Evolutionary conservation across 2,113 vertebrate genomes (phyloP), one percentile per base, ranked within the genome.

Genomic region (Platysteira castanea): DNA sequence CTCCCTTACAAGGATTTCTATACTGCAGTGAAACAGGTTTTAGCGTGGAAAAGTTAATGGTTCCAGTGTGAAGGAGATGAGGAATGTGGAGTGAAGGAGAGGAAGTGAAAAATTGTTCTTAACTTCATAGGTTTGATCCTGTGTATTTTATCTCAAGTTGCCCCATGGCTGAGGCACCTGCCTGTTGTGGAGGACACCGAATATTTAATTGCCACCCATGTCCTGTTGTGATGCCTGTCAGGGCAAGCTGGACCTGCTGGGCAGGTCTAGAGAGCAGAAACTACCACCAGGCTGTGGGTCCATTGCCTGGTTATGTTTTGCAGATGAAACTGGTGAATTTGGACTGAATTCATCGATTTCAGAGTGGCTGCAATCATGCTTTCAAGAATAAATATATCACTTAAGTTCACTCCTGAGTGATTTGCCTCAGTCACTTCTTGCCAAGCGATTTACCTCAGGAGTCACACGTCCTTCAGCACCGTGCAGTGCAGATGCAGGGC

Each of bases 181-280:
- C 39, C 39, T 74, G 9, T 64, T 0, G 0, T 35, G n/a, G 33
- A 15, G 42, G 31, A 59, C 8, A 23, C 15, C 22, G 57, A 47
- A 24, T 30, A 21, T 47, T 59, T 57, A 27, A 35, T 64, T 84
- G 11, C 5, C 5, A 5, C 5, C 13, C 7, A 0, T 35, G 28
- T 27, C 16, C 47, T 65, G 2, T 23, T 2, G 1, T 50, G 28
- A 39, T 42, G 33, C 13, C 22, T 39, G 13, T 16, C n/a, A 64
- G 61, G 57, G 27, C 9, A 3, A 33, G 33, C 30, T 86, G 14
- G 42, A 42, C 15, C 33, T 70, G 41, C 56, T 30, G 24, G 63
- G 30, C 47, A 53, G 7, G 22, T 27, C n/a, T 11, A 0, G 50
- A 44, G 46, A 46, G 19, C 24, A 64, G 60, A 41, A 50, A 2